These are phyloP conservation scores for Drosophila crucigera DNA, from an alignment of 2,888 invertebrate species.

Conservation along the genomic window DNA sequence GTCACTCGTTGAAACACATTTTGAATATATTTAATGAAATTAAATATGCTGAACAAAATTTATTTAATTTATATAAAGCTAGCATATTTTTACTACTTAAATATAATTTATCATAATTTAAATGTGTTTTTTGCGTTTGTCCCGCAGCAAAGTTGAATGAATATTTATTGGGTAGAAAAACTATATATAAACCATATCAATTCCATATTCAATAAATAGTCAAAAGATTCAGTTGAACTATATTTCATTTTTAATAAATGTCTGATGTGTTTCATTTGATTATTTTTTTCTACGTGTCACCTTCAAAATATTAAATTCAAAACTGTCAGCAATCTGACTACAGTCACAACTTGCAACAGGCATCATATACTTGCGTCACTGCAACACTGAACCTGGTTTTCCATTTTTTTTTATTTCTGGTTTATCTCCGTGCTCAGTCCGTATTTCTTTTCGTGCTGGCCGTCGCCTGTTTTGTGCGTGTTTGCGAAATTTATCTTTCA, in stretches of 20 bases:
- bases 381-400: constrained; percentile 32
- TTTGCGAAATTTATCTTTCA: constrained; percentile 76
- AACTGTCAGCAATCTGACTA: constrained; percentile 57
- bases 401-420: neutral
- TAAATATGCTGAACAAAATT: neutral
- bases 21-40: neutral
- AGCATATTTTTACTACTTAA: neutral
- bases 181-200: neutral
- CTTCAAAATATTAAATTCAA: constrained; percentile 25
- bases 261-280: neutral
- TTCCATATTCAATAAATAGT: neutral
- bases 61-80: neutral
- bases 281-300: neutral
- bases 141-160: no score
- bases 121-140: no score
- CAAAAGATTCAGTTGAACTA: no score
- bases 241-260: neutral
- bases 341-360: constrained; percentile 36
- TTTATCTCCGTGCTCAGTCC: constrained; percentile 5
- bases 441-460: constrained; percentile 8
- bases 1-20: neutral
- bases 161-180: neutral
- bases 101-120: neutral
- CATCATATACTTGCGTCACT: constrained; percentile 50
- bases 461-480: constrained; percentile 51